Conservation (phyloP, 2,797 vertebrate genomes). For the Natrix natrix region DNA sequence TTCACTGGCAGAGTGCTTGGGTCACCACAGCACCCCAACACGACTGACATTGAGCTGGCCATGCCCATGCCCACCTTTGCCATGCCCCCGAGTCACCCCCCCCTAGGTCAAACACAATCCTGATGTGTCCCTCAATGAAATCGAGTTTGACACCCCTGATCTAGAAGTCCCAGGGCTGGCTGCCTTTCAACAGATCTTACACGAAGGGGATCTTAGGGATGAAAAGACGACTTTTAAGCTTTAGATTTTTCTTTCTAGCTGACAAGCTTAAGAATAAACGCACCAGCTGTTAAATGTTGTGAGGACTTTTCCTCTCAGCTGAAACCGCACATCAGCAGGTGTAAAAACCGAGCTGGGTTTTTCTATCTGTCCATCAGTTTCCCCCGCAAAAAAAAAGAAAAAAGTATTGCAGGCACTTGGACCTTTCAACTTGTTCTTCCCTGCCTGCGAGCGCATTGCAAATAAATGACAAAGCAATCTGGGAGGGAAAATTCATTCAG, state of each 20-base stretch:
- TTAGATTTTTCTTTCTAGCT: background rate
- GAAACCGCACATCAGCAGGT: slow-evolving; percentile 44
- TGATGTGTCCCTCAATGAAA: no score
- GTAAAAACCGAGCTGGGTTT: slow-evolving; percentile 50
- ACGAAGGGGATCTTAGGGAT: background rate
- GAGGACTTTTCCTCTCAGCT: background rate
- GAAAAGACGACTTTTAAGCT: background rate
- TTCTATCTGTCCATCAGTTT: slow-evolving; percentile 41
- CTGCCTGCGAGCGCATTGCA: slow-evolving; percentile 57
- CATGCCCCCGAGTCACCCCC: no score
- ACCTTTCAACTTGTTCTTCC: slow-evolving; percentile 63
- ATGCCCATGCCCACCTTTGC: no score
- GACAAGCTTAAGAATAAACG: background rate
- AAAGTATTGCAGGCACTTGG: slow-evolving; percentile 55
- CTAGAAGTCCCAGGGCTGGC: background rate
- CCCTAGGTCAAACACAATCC: background rate
- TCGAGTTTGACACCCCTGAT: background rate
- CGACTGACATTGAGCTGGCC: no score
- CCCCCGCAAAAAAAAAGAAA: slow-evolving; percentile 6
- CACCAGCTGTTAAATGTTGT: background rate
- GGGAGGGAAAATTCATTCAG: slow-evolving; percentile 63
- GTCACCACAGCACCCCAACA: background rate
- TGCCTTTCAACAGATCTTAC: background rate
- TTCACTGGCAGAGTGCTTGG: background rate
- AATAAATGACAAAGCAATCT: slow-evolving; percentile 60